These are phyloP conservation scores for Caradrina clavipalpis DNA, from an alignment of 2,888 invertebrate species.

Conservation along the genomic window DNA sequence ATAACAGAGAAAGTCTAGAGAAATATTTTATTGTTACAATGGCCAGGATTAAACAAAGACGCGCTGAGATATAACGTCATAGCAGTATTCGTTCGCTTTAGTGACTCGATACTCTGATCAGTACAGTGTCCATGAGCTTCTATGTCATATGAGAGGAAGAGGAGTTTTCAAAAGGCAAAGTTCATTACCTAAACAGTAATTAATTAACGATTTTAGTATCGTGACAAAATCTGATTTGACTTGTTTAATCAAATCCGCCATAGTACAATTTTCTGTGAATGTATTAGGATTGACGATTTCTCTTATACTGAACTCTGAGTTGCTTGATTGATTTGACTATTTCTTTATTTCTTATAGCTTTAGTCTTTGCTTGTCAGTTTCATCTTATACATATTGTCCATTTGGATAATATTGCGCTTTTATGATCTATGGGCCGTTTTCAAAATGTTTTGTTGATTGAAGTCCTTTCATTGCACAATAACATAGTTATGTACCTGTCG, in stretches of 20 bases:
- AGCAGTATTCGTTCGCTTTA: no score
- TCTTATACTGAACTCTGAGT: neutral
- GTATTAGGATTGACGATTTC: neutral
- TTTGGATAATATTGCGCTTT: neutral
- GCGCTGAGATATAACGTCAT: no score
- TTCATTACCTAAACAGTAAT: neutral
- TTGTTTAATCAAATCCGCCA: neutral
- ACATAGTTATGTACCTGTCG: conserved; percentile 73
- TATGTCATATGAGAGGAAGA: no score
- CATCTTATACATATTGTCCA: conserved; percentile 3
- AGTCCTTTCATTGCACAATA: neutral
- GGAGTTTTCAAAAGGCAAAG: no score
- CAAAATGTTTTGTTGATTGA: neutral
- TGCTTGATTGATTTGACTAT: neutral
- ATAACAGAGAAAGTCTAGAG: no score
- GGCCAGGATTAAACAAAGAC: no score
- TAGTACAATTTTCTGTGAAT: neutral
- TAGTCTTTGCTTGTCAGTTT: conserved; percentile 10
- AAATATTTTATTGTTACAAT: no score
- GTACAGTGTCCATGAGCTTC: no score
- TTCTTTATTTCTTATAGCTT: neutral
- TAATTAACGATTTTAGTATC: neutral
- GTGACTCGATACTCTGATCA: no score
- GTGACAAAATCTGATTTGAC: neutral
- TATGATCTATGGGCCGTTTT: neutral